phyloP scores from a whole-genome alignment of 1,140 invertebrate species.

The Trachelipus rathkii region DNA sequence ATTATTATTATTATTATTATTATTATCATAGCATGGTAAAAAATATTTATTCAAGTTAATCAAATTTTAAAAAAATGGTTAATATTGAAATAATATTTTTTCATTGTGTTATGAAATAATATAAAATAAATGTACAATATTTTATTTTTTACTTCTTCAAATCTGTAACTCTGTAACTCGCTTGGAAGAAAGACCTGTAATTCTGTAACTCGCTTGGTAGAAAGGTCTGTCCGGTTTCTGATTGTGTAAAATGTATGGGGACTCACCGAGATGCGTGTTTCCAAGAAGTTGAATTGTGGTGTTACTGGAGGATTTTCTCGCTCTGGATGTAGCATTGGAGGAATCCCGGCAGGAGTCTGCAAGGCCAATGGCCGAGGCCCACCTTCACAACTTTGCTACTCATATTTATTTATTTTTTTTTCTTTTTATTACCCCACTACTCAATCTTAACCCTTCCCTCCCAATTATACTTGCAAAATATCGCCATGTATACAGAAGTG shows the following conservation, averaged over 20 bases:
- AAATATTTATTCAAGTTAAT: neutral
- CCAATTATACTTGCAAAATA: no score
- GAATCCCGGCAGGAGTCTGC: conserved; percentile 24
- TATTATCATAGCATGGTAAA: neutral
- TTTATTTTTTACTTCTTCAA: neutral
- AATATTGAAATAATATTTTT: neutral
- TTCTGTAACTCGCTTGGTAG: neutral
- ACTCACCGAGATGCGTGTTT: conserved; percentile 27
- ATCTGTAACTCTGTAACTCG: neutral
- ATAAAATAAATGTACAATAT: neutral
- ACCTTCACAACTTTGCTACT: conserved; percentile 2
- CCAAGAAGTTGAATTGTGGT: conserved; percentile 29
- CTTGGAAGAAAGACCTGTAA: neutral
- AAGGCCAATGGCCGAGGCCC: conserved; percentile 16
- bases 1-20: neutral
- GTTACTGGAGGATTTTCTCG: conserved; percentile 25
- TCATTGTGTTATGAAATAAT: neutral
- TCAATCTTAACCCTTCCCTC: no score
- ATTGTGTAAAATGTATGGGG: neutral
- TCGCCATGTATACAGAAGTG: no score
- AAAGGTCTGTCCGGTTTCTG: neutral
- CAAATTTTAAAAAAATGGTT: neutral
- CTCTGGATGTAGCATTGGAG: conserved; percentile 16
- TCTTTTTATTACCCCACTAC: neutral
- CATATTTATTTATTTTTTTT: neutral